Evolutionary conservation across 2,113 vertebrate species (phyloP).

Genomic region (Dicerorhinus sumatrensis): DNA sequence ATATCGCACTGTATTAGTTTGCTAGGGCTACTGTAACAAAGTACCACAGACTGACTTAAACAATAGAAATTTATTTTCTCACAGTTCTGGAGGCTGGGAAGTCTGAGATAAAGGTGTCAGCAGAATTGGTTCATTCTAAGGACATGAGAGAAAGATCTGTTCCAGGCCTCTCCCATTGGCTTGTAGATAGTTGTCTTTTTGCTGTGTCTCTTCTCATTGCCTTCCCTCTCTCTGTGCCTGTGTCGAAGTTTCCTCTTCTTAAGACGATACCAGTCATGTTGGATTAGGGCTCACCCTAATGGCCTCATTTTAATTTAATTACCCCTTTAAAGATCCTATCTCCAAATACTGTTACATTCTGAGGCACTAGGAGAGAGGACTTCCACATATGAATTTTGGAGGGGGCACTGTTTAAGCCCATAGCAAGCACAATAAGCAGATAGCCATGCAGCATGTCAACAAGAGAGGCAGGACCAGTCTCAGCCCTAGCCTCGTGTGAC

Average conservation of each 20-base stretch:
- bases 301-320: neutral
- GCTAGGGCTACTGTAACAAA: neutral
- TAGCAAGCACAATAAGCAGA: neutral
- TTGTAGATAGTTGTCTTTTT: neutral
- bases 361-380: neutral
- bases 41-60: neutral
- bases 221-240: neutral
- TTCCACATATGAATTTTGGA: neutral
- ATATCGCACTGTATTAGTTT: neutral
- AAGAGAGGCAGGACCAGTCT: neutral
- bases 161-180: neutral
- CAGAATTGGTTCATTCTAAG: neutral
- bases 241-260: neutral
- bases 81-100: neutral
- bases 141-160: neutral
- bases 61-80: neutral
- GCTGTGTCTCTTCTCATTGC: neutral
- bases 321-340: neutral
- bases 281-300: neutral
- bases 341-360: neutral
- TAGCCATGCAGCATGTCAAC: neutral
- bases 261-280: neutral
- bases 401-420: neutral
- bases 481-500: rapidly evolving
- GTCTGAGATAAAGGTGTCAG: neutral